Evolutionary conservation across 2,797 vertebrate genomes (phyloP).

Genomic region (Gephyroberyx darwinii): DNA sequence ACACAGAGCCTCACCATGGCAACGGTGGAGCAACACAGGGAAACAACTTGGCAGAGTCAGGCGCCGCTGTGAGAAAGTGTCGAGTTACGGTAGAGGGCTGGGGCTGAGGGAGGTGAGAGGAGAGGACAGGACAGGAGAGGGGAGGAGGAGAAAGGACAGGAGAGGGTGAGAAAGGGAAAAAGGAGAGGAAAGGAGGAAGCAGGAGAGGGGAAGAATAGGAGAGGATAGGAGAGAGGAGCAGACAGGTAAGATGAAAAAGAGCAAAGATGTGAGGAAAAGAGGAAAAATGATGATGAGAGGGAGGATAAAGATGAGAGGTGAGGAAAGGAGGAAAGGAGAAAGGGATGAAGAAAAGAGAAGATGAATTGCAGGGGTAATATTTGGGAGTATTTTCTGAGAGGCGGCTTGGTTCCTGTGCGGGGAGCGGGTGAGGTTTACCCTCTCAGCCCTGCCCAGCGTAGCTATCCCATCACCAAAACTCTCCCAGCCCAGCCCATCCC

Average conservation of each 20-base stretch:
- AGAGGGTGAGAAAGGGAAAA: constrained; percentile 27
- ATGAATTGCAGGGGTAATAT: constrained; percentile 1
- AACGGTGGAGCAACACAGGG: constrained; percentile 90
- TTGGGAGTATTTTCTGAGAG: constrained; percentile 9
- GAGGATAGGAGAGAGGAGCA: not conserved
- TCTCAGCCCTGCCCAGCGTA: not conserved
- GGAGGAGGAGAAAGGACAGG: constrained; percentile 48
- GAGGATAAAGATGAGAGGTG: too few species aligned
- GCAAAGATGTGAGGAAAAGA: not conserved
- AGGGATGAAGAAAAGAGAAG: not conserved
- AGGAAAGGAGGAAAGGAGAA: not conserved
- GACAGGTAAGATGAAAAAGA: not conserved
- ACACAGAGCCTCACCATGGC: constrained; percentile 89
- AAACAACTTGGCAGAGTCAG: constrained; percentile 89
- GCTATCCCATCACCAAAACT: not conserved
- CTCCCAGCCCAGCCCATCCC: constrained; percentile 4
- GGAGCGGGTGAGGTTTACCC: constrained; percentile 19
- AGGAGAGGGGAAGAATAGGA: not conserved
- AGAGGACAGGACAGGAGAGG: constrained; percentile 54
- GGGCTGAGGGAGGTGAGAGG: constrained; percentile 62
- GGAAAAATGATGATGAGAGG: too few species aligned
- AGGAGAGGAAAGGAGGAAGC: constrained; percentile 3
- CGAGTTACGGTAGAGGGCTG: constrained; percentile 78
- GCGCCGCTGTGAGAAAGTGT: constrained; percentile 83
- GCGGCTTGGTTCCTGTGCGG: not conserved